phyloP scores from a whole-genome alignment of 2,113 vertebrate genomes.

The Barnardius zonarius region DNA sequence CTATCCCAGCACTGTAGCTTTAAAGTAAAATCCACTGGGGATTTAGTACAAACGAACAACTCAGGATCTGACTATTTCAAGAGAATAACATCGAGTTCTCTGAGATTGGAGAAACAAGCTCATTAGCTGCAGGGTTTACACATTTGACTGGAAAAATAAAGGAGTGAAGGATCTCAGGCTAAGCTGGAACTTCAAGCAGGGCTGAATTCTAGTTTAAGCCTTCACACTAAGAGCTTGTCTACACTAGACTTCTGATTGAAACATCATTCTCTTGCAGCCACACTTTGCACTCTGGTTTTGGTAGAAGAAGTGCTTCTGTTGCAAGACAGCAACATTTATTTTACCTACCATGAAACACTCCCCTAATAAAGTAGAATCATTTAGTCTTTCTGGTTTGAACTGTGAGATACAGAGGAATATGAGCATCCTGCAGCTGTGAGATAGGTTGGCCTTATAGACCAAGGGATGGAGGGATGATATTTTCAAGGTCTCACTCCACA shows the following conservation, averaged over 20 bases:
- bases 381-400: not conserved
- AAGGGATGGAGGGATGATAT: not conserved
- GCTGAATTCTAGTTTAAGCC: not conserved
- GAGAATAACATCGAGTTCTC: not conserved
- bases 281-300: not conserved
- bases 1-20: not conserved
- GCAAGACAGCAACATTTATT: not conserved
- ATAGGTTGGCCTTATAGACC: not conserved
- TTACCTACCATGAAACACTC: fast-evolving
- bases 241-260: not conserved
- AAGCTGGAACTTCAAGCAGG: not conserved
- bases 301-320: not conserved
- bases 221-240: not conserved
- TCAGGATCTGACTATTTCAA: not conserved
- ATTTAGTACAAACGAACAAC: not conserved
- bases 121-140: not conserved
- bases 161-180: not conserved
- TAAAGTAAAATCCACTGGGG: not conserved
- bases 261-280: not conserved
- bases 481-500: not conserved
- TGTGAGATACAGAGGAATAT: not conserved
- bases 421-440: not conserved
- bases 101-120: not conserved
- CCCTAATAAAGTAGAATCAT: not conserved
- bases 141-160: not conserved